Percentiles rank a stretch among this genome's conserved stretches.
Evolutionary conservation across 2,113 vertebrate species (phyloP).

Genomic region (Lonchura striata): DNA sequence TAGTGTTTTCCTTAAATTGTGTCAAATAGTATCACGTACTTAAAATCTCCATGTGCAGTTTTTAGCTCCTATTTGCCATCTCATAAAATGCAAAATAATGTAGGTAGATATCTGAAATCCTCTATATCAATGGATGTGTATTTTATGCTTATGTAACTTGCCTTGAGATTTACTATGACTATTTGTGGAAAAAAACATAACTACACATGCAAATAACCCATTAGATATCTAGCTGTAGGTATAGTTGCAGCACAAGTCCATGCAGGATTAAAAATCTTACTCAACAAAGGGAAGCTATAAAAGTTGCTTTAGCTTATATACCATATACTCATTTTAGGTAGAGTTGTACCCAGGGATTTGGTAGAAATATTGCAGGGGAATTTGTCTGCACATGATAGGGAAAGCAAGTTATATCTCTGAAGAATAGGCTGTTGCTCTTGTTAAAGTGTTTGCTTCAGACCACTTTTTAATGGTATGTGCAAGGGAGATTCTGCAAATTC

Average conservation of each 20-base stretch:
- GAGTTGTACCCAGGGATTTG: neutral
- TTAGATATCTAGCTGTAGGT: conserved; percentile 45
- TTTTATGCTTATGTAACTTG: neutral
- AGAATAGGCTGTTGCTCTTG: neutral
- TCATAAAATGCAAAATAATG: neutral
- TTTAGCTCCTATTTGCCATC: neutral
- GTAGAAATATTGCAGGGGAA: neutral
- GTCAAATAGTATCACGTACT: neutral
- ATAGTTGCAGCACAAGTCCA: conserved; percentile 33
- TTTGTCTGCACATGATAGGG: neutral
- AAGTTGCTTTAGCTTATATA: neutral
- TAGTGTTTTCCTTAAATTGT: neutral
- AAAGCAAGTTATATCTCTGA: neutral
- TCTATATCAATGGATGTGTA: neutral
- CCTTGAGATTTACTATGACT: conserved; percentile 28
- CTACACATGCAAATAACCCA: neutral
- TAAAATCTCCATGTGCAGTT: neutral
- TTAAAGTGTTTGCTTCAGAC: neutral
- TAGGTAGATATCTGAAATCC: neutral
- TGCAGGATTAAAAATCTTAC: conserved; percentile 36
- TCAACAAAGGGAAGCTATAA: neutral
- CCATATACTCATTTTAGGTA: neutral
- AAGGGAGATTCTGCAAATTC: neutral
- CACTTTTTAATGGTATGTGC: neutral
- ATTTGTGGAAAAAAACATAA: neutral